Evolutionary conservation across 2,113 vertebrate genomes (phyloP), one percentile per base, ranked within the genome.

Genomic region (Tachycineta bicolor): DNA sequence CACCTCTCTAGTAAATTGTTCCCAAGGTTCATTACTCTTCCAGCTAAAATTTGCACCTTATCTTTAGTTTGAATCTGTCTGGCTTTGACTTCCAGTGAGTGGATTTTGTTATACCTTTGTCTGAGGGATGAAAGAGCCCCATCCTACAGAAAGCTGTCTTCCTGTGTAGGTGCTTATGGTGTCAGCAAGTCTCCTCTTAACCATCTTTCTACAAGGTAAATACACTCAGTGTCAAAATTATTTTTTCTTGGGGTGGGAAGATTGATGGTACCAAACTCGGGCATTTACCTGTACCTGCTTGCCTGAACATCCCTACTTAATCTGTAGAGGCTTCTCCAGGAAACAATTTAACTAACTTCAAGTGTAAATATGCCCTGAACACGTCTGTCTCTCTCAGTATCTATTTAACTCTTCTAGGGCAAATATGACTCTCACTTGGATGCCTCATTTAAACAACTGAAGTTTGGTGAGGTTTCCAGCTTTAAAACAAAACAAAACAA

Each of bases 21-120:
- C 68, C 67, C 70, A 53, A 76, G 37, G 10, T 74, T 96, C 83
- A 85, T 96, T 92, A 89, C 23, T 85, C 70, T 89, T 80, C 37
- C 59, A 74, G 70, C 70, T 80, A 91, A 96, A 87, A 91, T 96
- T 93, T 95, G 44, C 47, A 77, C 68, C 79, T 94, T 95, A 93
- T 97, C 93, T 97, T 91, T 83, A 75, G 33, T 83, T 87, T 89
- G 56, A 77, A 95, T 96, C 90, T 88, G 39, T 88, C 88, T 94
- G 79, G 24, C 87, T 95, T 93, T 9, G 7, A 88, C 52, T 96
- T 93, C 82, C 64, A 93, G 55, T 68, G 56, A 86, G 34, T 71
- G 64, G 71, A 70, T 91, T 71, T 90, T 86, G 39, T 95, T 93
- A 93, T 34, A 77, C 34, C 56, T 94, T 90, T 94, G 82, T 93